Conservation (phyloP, 2,888 invertebrate genomes). For the Cantharis rufa region DNA sequence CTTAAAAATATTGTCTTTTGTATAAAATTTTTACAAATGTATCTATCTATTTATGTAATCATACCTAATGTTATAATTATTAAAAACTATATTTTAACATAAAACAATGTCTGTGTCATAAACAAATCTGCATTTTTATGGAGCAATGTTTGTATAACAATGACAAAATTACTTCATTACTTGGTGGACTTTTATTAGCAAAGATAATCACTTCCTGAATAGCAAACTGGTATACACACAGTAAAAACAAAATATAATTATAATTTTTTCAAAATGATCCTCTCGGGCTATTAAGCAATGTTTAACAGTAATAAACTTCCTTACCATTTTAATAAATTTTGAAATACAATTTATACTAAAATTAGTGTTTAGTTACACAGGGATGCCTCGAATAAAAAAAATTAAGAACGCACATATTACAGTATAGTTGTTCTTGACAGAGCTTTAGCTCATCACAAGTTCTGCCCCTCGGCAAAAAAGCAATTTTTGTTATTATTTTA, state of each 20-base stretch:
- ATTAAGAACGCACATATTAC: slow-evolving; percentile 7
- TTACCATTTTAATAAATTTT: neutral
- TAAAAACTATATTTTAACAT: too few species aligned
- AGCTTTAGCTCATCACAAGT: slow-evolving; percentile 18
- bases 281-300: neutral
- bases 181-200: neutral
- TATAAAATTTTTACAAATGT: too few species aligned
- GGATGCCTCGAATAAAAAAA: neutral
- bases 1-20: too few species aligned
- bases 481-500: slow-evolving; percentile 24
- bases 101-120: too few species aligned
- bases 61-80: too few species aligned
- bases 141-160: neutral
- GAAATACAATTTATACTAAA: neutral
- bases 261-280: neutral
- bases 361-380: neutral
- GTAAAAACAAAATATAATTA: neutral
- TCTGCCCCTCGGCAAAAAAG: slow-evolving; percentile 7
- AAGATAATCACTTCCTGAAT: neutral
- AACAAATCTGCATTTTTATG: neutral
- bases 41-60: too few species aligned
- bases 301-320: neutral
- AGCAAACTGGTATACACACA: neutral
- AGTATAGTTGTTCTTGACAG: slow-evolving; percentile 9
- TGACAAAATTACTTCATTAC: neutral